These are phyloP conservation scores for Pseudopodoces humilis DNA, from an alignment of 2,113 vertebrate species.

Conservation along the genomic window DNA sequence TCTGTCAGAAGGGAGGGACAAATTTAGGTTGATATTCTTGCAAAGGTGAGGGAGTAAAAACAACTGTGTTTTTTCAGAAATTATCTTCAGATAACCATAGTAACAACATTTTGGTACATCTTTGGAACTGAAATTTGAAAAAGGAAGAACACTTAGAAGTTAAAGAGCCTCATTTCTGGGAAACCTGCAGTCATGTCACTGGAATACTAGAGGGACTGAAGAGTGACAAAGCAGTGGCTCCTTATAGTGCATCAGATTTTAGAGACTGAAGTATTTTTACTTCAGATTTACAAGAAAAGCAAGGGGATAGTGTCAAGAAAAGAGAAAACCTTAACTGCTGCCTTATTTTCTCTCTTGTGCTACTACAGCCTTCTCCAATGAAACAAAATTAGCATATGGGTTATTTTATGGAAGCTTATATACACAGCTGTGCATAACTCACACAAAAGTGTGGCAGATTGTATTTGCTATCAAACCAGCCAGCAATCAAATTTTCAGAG, in stretches of 20 bases:
- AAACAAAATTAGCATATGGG: neutral
- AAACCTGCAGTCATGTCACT: neutral
- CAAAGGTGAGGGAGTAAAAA: neutral
- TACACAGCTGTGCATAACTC: neutral
- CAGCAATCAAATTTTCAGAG: conserved; percentile 18
- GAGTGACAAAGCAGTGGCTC: neutral
- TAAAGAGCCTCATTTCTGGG: neutral
- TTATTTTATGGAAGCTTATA: neutral
- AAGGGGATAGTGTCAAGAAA: neutral
- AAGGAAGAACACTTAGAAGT: neutral
- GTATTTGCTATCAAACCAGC: conserved; percentile 31
- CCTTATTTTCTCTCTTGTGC: neutral
- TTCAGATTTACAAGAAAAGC: neutral
- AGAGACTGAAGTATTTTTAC: neutral
- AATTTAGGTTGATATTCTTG: neutral
- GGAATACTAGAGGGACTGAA: neutral
- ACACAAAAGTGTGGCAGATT: neutral
- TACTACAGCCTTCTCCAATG: neutral
- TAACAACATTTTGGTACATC: neutral
- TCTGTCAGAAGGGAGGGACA: neutral
- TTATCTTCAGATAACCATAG: neutral
- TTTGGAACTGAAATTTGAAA: neutral
- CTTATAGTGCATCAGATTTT: neutral
- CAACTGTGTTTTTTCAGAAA: neutral
- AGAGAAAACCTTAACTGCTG: neutral